Evolutionary conservation across 2,888 invertebrate genomes (phyloP).

Genomic region (Gymnoscelis rufifasciata): DNA sequence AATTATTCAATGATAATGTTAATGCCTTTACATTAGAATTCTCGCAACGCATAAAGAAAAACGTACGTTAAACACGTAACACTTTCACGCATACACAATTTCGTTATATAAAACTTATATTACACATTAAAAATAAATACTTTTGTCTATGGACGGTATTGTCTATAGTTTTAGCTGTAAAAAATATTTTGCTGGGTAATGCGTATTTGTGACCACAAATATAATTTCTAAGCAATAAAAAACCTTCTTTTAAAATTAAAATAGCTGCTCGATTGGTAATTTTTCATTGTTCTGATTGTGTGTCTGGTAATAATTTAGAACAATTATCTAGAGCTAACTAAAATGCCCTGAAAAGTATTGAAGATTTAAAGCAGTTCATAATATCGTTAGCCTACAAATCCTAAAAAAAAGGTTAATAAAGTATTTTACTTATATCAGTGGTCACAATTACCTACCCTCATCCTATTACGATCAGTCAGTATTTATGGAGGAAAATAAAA

Average conservation of each 20-base stretch:
- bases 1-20: too few relatives aligned
- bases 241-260: too few relatives aligned
- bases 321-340: too few relatives aligned
- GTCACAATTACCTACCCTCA: not conserved
- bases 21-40: too few relatives aligned
- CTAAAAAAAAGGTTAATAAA: not conserved
- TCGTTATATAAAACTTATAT: slow-evolving; percentile 32
- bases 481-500: slow-evolving; percentile 24
- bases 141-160: slow-evolving; percentile 73
- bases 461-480: slow-evolving; percentile 50
- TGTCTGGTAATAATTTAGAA: too few relatives aligned
- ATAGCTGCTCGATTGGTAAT: too few relatives aligned
- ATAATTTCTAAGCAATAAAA: too few relatives aligned
- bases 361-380: too few relatives aligned
- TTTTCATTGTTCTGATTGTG: too few relatives aligned
- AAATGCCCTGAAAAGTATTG: too few relatives aligned
- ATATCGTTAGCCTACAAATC: not conserved
- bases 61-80: not conserved
- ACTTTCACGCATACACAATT: slow-evolving; percentile 11
- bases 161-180: slow-evolving; percentile 55
- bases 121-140: slow-evolving; percentile 66
- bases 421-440: too few relatives aligned
- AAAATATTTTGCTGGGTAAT: slow-evolving; percentile 51
- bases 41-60: too few relatives aligned
- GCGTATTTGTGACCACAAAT: not conserved